phyloP scores from a whole-genome alignment of 2,888 invertebrate genomes.

The Cremastinae sp. region DNA sequence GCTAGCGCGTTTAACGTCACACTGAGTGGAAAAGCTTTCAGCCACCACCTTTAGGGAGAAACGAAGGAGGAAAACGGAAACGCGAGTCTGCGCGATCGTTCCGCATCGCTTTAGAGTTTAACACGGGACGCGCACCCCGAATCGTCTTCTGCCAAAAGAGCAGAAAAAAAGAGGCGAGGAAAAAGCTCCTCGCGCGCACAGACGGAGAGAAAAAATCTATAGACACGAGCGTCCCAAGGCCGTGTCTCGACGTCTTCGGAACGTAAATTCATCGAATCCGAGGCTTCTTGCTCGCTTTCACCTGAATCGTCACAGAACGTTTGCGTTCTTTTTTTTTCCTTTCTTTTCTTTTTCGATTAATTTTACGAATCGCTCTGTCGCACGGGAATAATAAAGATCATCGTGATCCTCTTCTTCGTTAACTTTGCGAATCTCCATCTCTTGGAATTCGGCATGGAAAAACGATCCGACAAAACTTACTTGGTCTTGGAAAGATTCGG shows the following conservation, averaged over 20 bases:
- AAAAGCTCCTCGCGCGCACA: constrained; percentile 17
- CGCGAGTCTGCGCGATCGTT: constrained; percentile 64
- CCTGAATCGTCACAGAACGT: constrained; percentile 4
- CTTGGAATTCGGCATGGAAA: not conserved
- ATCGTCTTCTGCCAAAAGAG: constrained; percentile 62
- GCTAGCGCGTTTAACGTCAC: constrained; percentile 74
- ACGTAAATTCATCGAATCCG: constrained; percentile 33
- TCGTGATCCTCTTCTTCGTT: not conserved
- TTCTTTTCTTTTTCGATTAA: not conserved
- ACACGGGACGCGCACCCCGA: constrained; percentile 48
- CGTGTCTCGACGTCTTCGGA: constrained; percentile 42
- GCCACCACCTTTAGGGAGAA: constrained; percentile 67
- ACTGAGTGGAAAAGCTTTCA: constrained; percentile 68
- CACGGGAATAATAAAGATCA: constrained; percentile 1
- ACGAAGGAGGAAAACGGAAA: constrained; percentile 56
- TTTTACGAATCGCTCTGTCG: not conserved
- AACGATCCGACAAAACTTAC: constrained; percentile 80
- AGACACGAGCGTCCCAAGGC: constrained; percentile 61
- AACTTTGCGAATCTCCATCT: not conserved
- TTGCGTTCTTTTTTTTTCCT: constrained; percentile 14
- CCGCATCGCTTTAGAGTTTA: constrained; percentile 41
- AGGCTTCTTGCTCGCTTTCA: not conserved
- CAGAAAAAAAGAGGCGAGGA: constrained; percentile 46
- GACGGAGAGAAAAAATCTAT: constrained; percentile 68
- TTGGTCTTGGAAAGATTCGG: constrained; percentile 88